A percentile compares a stretch with the other conserved stretches of the same genome.
These are phyloP conservation scores for Notothenia coriiceps DNA, from an alignment of 2,113 vertebrate species.

Conservation along the genomic window DNA sequence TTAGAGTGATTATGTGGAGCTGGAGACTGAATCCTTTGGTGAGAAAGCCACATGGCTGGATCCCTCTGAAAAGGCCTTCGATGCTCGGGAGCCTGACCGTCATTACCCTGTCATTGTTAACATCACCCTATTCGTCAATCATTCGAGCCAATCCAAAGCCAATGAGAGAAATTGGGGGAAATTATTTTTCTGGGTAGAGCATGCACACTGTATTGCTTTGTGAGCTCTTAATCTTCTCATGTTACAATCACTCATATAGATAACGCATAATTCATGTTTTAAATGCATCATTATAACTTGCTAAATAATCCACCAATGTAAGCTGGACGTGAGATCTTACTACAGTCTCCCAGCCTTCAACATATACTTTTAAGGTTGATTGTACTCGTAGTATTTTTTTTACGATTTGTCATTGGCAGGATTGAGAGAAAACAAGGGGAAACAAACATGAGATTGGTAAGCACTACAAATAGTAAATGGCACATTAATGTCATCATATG, in stretches of 20 bases:
- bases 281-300: neutral
- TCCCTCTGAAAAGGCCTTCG: constrained; percentile 81
- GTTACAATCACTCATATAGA: neutral
- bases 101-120: neutral
- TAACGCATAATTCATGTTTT: neutral
- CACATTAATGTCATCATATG: constrained; percentile 52
- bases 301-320: neutral
- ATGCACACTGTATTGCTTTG: neutral
- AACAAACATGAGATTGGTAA: constrained; percentile 31
- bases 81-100: constrained; percentile 69
- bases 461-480: constrained; percentile 69
- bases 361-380: constrained; percentile 35
- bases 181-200: neutral
- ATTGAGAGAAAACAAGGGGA: constrained; percentile 52
- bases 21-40: constrained; percentile 79
- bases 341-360: constrained; percentile 27
- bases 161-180: constrained; percentile 12
- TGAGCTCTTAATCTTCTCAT: neutral
- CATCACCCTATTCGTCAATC: neutral
- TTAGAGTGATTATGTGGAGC: constrained; percentile 55
- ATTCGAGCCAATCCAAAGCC: constrained; percentile 4
- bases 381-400: constrained; percentile 41
- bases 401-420: constrained; percentile 41
- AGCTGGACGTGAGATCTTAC: neutral
- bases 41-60: constrained; percentile 63